These are phyloP conservation scores for Acrocephalus kingi DNA, from an alignment of 2,113 vertebrate genomes.

Conservation along the genomic window DNA sequence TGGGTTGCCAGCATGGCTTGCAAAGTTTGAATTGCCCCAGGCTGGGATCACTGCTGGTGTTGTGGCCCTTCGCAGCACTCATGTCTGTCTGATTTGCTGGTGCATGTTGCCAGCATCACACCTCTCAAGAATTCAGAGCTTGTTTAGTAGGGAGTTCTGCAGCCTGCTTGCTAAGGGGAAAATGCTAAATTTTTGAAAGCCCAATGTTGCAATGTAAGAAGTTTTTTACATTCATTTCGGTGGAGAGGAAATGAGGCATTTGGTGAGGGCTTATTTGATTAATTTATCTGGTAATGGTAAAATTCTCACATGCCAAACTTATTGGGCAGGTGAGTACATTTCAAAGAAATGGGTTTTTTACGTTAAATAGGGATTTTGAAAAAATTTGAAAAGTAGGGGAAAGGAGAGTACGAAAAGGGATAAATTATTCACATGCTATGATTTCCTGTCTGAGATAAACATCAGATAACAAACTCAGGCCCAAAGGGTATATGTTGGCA, in stretches of 20 bases:
- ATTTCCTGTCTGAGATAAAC: conserved; percentile 32
- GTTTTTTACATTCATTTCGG: neutral
- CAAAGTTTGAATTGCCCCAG: neutral
- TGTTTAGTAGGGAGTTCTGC: neutral
- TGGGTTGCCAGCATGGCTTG: neutral
- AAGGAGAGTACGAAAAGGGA: neutral
- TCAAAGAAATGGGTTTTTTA: neutral
- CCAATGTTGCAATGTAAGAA: neutral
- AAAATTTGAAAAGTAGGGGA: neutral
- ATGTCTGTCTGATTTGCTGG: neutral
- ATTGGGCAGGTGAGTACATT: neutral
- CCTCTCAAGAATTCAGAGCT: neutral
- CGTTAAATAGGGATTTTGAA: neutral
- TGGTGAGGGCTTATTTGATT: neutral
- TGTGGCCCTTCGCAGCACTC: neutral
- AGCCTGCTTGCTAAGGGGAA: neutral
- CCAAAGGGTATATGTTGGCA: conserved; percentile 16
- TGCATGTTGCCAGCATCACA: neutral
- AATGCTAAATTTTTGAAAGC: neutral
- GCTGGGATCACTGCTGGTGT: neutral
- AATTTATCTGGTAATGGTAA: neutral
- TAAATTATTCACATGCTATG: neutral
- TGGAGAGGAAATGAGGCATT: neutral
- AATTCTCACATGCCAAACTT: neutral
- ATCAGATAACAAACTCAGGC: conserved; percentile 11